Conservation (phyloP, 1,140 invertebrate species). For the Mylabris phalerata region DNA sequence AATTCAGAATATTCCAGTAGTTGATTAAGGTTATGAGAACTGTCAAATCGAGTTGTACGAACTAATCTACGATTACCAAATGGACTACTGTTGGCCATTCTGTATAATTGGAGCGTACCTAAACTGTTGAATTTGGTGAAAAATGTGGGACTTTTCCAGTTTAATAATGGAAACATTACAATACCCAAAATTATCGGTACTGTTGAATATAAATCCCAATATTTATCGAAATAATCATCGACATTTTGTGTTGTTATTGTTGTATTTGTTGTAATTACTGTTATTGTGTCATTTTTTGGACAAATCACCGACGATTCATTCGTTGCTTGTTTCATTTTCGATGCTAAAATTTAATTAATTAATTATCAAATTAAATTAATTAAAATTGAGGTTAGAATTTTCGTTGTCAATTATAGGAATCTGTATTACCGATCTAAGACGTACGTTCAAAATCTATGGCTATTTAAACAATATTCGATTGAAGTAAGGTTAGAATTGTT, state of each 20-base stretch:
- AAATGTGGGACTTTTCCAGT: slow-evolving; percentile 81
- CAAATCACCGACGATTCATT: slow-evolving; percentile 17
- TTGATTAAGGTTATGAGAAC: too few relatives aligned
- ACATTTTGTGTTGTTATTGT: slow-evolving; percentile 10
- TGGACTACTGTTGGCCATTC: slow-evolving; percentile 1
- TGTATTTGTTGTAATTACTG: background rate
- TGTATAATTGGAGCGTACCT: slow-evolving; percentile 48
- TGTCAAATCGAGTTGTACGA: too few relatives aligned
- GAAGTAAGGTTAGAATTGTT: too few relatives aligned
- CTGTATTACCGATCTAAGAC: too few relatives aligned
- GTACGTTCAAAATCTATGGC: too few relatives aligned
- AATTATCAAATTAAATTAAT: too few relatives aligned
- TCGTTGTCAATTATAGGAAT: too few relatives aligned
- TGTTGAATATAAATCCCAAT: slow-evolving; percentile 67
- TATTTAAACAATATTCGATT: too few relatives aligned
- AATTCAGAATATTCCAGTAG: too few relatives aligned
- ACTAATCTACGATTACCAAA: too few relatives aligned
- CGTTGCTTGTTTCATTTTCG: background rate
- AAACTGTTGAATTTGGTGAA: slow-evolving; percentile 92
- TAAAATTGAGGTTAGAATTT: too few relatives aligned
- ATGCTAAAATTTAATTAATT: too few relatives aligned
- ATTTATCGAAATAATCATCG: slow-evolving; percentile 30
- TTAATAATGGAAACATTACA: slow-evolving; percentile 72
- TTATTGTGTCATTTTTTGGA: slow-evolving; percentile 16
- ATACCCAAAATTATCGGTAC: slow-evolving; percentile 76